Conservation (phyloP, 2,888 invertebrate genomes). For the Andrena flavipes region DNA sequence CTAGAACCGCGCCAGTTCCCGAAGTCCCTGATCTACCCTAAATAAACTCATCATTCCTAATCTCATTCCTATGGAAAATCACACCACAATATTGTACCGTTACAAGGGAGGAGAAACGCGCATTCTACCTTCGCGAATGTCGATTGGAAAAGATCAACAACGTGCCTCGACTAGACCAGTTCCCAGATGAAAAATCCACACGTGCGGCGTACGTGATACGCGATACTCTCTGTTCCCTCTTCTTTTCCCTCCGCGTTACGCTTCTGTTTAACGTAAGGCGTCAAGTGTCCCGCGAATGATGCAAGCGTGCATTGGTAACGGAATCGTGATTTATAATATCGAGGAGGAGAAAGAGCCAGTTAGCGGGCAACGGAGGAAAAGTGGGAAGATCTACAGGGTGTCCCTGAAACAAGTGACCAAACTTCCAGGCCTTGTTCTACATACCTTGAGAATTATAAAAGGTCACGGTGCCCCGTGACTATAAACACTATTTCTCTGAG, state of each 20-base stretch:
- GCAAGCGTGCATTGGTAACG: slow-evolving; percentile 39
- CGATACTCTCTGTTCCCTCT: slow-evolving; percentile 37
- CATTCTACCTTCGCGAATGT: background rate
- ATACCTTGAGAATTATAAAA: no score
- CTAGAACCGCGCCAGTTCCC: background rate
- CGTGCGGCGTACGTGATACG: slow-evolving; percentile 49
- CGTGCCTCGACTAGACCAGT: slow-evolving; percentile 32
- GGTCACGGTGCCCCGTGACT: no score
- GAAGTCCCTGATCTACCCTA: no score
- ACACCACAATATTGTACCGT: background rate
- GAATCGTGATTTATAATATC: slow-evolving; percentile 30
- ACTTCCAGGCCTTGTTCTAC: background rate
- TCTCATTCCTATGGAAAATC: background rate
- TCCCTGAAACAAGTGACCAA: background rate
- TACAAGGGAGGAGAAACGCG: background rate
- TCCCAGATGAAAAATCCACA: slow-evolving; percentile 41
- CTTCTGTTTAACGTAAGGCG: slow-evolving; percentile 38
- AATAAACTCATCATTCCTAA: background rate
- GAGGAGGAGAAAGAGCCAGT: background rate
- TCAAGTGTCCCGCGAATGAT: slow-evolving; percentile 41
- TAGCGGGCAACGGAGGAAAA: background rate
- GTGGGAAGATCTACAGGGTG: background rate
- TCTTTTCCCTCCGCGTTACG: slow-evolving; percentile 26
- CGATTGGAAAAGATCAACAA: slow-evolving; percentile 30
- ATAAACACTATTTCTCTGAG: no score